phyloP scores from a whole-genome alignment of 2,113 vertebrate species.

The Sphaerodactylus townsendi region DNA sequence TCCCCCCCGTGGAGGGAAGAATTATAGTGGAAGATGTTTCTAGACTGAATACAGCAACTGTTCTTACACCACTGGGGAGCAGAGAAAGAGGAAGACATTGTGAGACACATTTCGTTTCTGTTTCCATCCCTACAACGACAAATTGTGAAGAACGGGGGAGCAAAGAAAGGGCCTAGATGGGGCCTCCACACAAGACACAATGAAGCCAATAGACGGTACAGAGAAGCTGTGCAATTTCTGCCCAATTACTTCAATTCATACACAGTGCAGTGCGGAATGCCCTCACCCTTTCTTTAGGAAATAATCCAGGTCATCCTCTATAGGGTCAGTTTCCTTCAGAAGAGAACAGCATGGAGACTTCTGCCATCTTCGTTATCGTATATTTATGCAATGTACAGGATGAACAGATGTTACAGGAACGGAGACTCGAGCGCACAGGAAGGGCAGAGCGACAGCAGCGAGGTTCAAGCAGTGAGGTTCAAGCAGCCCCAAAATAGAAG shows the following conservation, averaged over 20 bases:
- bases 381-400: not conserved
- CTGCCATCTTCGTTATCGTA: not conserved
- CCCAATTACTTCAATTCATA: not conserved
- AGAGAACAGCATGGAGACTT: too few species aligned
- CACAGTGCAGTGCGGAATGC: not conserved
- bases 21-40: not conserved
- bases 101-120: not conserved
- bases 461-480: not conserved
- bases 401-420: not conserved
- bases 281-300: conserved; percentile 12
- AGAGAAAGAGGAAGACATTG: not conserved
- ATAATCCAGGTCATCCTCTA: not conserved
- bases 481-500: not conserved
- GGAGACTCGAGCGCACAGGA: not conserved
- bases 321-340: not conserved
- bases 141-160: not conserved
- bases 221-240: not conserved
- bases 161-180: not conserved
- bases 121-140: not conserved
- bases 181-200: not conserved
- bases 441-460: not conserved
- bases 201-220: not conserved
- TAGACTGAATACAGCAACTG: not conserved
- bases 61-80: not conserved
- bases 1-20: not conserved